Evolutionary conservation across 1,140 invertebrate species (phyloP).

Genomic region (Heliothis virescens): DNA sequence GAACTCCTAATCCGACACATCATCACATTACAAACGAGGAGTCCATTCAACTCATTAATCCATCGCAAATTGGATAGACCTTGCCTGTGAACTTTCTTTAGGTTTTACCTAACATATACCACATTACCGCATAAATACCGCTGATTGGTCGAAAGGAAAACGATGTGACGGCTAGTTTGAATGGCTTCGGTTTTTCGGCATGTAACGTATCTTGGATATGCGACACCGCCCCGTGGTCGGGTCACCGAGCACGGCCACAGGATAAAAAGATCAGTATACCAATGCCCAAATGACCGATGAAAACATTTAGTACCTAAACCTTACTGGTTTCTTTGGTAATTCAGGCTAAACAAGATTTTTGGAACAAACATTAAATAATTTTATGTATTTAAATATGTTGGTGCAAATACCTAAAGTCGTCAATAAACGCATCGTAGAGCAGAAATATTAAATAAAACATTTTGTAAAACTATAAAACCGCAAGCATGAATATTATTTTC

Average conservation of each 20-base stretch:
- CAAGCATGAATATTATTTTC: background rate
- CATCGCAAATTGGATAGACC: constrained; percentile 22
- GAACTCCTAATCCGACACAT: constrained; percentile 1
- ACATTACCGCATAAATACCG: background rate
- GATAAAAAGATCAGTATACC: constrained; percentile 32
- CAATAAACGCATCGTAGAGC: background rate
- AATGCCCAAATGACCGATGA: constrained; percentile 4
- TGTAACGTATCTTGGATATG: constrained; percentile 46
- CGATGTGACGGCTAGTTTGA: constrained; percentile 49
- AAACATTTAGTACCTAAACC: background rate
- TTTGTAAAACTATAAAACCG: background rate
- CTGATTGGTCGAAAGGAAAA: constrained; percentile 30
- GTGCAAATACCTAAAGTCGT: background rate
- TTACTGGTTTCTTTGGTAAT: too few relatives aligned
- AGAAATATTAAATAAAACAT: background rate
- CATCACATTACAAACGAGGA: background rate
- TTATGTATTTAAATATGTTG: background rate
- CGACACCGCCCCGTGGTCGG: constrained; percentile 38
- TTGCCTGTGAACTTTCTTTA: constrained; percentile 28
- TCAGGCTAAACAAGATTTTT: background rate
- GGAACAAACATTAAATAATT: background rate
- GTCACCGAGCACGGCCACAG: constrained; percentile 38
- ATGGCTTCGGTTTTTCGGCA: constrained; percentile 53
- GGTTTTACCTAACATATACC: constrained; percentile 18
- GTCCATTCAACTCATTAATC: constrained; percentile 31